Percentiles rank a stretch among this genome's conserved stretches.
Conservation (phyloP, 2,888 invertebrate species). For the Drosophila tanythrix region DNA sequence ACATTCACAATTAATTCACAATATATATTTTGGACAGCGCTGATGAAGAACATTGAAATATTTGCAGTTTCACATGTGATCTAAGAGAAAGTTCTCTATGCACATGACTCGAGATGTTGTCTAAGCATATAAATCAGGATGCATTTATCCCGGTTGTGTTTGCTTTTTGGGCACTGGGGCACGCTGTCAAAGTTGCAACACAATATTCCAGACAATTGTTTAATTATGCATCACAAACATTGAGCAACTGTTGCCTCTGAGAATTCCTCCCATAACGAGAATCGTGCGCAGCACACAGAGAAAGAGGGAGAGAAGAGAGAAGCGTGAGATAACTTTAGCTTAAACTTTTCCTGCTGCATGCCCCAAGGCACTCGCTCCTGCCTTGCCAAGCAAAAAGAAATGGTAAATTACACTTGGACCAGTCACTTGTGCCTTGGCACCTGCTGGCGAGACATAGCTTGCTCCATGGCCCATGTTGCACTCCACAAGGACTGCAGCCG, state of each 20-base stretch:
- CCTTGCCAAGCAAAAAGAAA: slow-evolving; percentile 57
- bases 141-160: slow-evolving; percentile 17
- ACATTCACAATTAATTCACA: neutral
- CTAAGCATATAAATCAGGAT: slow-evolving; percentile 1
- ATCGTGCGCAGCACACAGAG: neutral
- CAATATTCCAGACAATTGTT: slow-evolving; percentile 64
- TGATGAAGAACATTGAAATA: neutral
- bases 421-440: slow-evolving; percentile 26
- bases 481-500: slow-evolving; percentile 15
- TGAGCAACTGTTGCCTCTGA: slow-evolving; percentile 50
- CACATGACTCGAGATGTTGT: neutral
- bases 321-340: slow-evolving; percentile 30
- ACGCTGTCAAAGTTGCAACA: slow-evolving; percentile 46
- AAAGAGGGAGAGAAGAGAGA: neutral
- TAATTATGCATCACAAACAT: slow-evolving; percentile 72
- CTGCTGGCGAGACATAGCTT: slow-evolving; percentile 47
- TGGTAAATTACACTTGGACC: slow-evolving; percentile 72
- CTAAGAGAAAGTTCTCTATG: neutral
- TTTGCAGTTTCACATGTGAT: neutral
- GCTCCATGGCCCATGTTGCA: slow-evolving; percentile 20
- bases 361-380: slow-evolving; percentile 20
- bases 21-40: neutral
- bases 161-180: slow-evolving; percentile 8
- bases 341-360: slow-evolving; percentile 48
- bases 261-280: slow-evolving; percentile 16